Evolutionary conservation across 2,888 invertebrate species (phyloP), one percentile per base, ranked within the genome.

Genomic region (Athrips mouffetella): DNA sequence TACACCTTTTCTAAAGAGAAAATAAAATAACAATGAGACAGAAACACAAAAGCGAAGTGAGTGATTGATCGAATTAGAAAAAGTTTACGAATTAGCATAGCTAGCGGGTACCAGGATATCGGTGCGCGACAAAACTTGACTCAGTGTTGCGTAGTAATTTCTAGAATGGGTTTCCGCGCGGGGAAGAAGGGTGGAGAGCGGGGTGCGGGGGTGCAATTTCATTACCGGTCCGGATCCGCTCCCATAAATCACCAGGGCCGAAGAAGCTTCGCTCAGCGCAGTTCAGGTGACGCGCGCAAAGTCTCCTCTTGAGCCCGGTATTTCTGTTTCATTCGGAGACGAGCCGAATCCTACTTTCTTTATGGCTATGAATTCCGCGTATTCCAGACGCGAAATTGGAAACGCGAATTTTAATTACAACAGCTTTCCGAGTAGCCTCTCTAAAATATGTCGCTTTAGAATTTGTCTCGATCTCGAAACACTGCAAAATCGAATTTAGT

Each of bases 161-260:
- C 86, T 84, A 82, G 86, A 86, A 87, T 85, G 83, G 86, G 74
- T 83, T 70, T 58, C 58, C 65, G 69, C 70, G 70, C 68, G 70
- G 68, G 72, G 76, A 75, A 75, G 52, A 60, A 58, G 33, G 1
- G 8, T 18, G 70, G 68, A 71, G 76, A 74, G 76, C 52, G 61
- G 59, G 59, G 89, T 88, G 85, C 86, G 87, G 59, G 89, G 89
- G 85, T 87, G 87, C 89, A 86, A 87, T 86, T 83, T 89, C 86
- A 84, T 85, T 88, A 86, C 87, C 88, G 82, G 88, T 82, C 86
- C 89, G 89, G 88, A 89, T 89, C 84, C 83, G 76, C 73, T 81
- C 70, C 76, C 83, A 86, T 89, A 89, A 89, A 89, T 89, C 89
- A 89, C 88, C 84, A 80, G 77, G 80, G 76, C 89, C 89, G 89